A percentile compares a stretch with the other conserved stretches of the same genome.
These are phyloP conservation scores for Melolontha melolontha DNA, from an alignment of 2,888 invertebrate species.

Conservation along the genomic window DNA sequence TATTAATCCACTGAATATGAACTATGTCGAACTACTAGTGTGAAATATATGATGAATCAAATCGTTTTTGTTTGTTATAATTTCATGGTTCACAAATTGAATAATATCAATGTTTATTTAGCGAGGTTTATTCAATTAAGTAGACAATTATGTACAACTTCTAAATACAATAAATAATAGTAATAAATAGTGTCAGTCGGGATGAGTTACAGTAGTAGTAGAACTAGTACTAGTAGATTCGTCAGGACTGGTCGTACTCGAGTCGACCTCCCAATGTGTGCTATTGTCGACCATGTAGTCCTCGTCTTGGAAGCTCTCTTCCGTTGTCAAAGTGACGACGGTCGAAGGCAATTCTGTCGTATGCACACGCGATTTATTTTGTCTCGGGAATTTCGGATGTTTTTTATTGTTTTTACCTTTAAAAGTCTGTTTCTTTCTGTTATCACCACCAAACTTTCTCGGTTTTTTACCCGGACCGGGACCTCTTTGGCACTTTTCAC, in stretches of 20 bases:
- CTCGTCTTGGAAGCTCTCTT: constrained; percentile 65
- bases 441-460: constrained; percentile 67
- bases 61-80: no score
- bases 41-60: no score
- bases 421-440: constrained; percentile 52
- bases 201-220: constrained; percentile 51
- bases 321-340: constrained; percentile 69
- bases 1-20: no score
- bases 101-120: constrained; percentile 16
- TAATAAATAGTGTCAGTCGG: constrained; percentile 65
- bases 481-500: constrained; percentile 64
- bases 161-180: constrained; percentile 66
- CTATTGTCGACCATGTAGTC: constrained; percentile 64
- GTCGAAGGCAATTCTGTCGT: constrained; percentile 65
- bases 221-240: constrained; percentile 50
- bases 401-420: constrained; percentile 67
- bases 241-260: constrained; percentile 58
- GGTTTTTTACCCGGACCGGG: constrained; percentile 65
- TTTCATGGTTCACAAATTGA: not conserved
- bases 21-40: no score
- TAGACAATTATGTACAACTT: constrained; percentile 62
- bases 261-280: constrained; percentile 61
- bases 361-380: constrained; percentile 62
- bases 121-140: constrained; percentile 62
- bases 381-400: constrained; percentile 64